Evolutionary conservation across 2,888 invertebrate species (phyloP), one percentile per base, ranked within the genome.

Genomic region (Furcula furcula): DNA sequence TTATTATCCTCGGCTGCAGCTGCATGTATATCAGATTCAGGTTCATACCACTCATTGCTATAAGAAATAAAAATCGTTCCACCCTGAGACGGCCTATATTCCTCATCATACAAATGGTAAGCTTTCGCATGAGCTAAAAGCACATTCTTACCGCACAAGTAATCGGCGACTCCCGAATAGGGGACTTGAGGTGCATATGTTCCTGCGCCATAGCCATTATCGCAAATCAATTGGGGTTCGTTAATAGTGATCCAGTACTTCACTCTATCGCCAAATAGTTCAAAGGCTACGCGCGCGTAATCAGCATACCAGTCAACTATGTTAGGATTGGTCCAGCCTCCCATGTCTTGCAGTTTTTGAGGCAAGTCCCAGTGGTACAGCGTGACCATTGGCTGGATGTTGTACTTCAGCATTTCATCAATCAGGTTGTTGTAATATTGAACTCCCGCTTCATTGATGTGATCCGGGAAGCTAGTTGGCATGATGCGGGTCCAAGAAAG

Each of bases 1-100:
- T 54, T 53, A 2, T 30, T 36, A 3, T 66, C 34, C 34, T 68
- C 73, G 1, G 86, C 73, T 19, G 82, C 85, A 12, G 59, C 55
- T 0, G 47, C 27, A 38, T 89, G 78, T 13, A 72, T 65, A 10
- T 60, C 59, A 1, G 72, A 65, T 5, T 64, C 62, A 0, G 86
- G 78, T 28, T 68, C 67, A 39, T 53, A 63, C 65, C 67, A 73
- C 9, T 45, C 48, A 0, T 66, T 55, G 22, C 59, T 63, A 2
- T 67, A 41, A 0, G 73, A 51, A 2, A 75, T 71, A 13, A 71
- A 70, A 23, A 65, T 63, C 0, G 29, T 34, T 7, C 76, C 76
- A 4, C 45, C 48, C 28, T 65, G 58, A 2, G 21, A 42, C 0
- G 62, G 36, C 21, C 67, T 76, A 38, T 35, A 38, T 19, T 38